Percentiles rank a stretch among this genome's conserved stretches.
These are phyloP conservation scores for Eurypyga helias DNA, from an alignment of 2,113 vertebrate genomes.

Conservation along the genomic window DNA sequence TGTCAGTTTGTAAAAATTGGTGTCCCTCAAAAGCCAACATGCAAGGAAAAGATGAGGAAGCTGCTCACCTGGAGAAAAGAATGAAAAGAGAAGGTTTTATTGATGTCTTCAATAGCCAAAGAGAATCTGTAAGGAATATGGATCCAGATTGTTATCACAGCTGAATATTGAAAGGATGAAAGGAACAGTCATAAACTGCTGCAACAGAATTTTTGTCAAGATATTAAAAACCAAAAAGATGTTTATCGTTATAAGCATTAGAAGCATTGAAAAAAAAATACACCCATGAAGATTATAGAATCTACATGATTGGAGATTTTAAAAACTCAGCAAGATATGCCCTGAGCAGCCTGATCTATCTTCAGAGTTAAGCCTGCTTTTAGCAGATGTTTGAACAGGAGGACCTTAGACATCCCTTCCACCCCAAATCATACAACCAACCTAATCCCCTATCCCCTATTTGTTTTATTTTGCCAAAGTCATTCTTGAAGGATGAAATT, in stretches of 20 bases:
- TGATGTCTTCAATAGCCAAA: not conserved
- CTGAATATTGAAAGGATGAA: not conserved
- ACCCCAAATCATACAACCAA: not conserved
- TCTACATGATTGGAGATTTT: fast-evolving
- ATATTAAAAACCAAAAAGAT: no score
- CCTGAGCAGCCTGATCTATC: not conserved
- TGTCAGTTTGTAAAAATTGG: not conserved
- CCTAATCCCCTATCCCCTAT: not conserved
- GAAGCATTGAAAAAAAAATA: not conserved
- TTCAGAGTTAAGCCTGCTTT: not conserved
- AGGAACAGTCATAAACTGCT: not conserved
- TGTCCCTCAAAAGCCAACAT: not conserved
- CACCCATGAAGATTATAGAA: not conserved
- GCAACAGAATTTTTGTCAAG: not conserved
- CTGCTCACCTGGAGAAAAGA: not conserved
- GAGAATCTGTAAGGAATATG: not conserved
- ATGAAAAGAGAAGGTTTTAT: not conserved
- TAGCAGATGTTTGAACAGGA: not conserved
- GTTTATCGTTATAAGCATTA: not conserved
- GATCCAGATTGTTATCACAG: not conserved
- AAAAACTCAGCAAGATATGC: not conserved
- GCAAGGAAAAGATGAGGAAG: not conserved
- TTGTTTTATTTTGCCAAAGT: not conserved
- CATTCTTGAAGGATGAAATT: not conserved
- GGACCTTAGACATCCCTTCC: not conserved